Evolutionary conservation across 1,140 invertebrate species (phyloP).

Genomic region (Himalopsyche phryganea): DNA sequence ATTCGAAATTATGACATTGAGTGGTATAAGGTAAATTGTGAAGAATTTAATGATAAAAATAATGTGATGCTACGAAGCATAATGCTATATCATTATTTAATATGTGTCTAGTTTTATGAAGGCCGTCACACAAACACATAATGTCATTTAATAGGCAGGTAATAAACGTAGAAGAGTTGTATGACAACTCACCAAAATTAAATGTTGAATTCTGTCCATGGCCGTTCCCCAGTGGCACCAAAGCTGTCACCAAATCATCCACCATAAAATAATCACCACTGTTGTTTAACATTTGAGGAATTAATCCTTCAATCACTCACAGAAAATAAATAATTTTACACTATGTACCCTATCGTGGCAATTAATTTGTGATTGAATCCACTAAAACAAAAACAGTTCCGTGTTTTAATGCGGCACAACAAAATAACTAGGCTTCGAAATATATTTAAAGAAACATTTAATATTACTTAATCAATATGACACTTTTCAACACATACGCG

Average conservation of each 20-base stretch:
- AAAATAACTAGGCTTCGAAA: no score
- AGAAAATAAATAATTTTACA: not conserved
- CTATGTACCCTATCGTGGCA: no score
- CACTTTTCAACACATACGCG: conserved; percentile 2
- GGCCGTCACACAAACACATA: conserved; percentile 3
- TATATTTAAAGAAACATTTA: not conserved
- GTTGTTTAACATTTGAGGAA: conserved; percentile 48
- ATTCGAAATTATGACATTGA: no score
- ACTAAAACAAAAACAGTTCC: no score
- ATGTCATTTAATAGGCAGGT: conserved; percentile 33
- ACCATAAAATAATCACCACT: conserved; percentile 52
- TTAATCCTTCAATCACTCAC: conserved; percentile 6
- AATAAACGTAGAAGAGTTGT: conserved; percentile 42
- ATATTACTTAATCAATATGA: not conserved
- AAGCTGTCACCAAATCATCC: conserved; percentile 55
- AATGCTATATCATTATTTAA: not conserved
- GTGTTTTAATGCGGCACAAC: no score
- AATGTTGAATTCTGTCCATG: conserved; percentile 49
- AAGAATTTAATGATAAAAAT: no score
- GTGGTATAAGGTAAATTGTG: no score
- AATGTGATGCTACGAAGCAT: not conserved
- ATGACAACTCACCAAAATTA: conserved; percentile 53
- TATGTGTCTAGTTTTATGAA: conserved; percentile 4
- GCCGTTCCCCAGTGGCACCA: conserved; percentile 50
- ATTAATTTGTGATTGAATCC: no score